Conservation (phyloP, 2,888 invertebrate genomes). For the Dasypolia templi region DNA sequence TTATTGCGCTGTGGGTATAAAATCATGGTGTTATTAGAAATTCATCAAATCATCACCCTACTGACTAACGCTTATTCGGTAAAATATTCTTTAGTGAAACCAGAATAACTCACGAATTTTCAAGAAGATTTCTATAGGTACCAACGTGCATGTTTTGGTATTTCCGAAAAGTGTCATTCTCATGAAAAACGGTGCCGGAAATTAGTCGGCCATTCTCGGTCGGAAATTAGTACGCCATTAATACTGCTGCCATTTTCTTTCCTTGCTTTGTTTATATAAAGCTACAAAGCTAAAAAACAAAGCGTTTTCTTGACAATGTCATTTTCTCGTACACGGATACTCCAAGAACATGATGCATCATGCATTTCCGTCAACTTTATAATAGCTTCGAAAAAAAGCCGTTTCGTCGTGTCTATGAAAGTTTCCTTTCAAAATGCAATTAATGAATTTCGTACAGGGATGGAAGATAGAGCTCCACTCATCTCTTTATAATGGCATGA, state of each 20-base stretch:
- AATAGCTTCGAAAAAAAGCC: neutral
- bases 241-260: conserved; percentile 8
- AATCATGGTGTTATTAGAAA: neutral
- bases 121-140: neutral
- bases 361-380: conserved; percentile 7
- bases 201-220: neutral
- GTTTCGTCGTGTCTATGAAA: neutral
- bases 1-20: no score
- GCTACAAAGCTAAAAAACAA: conserved; percentile 26
- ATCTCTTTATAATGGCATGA: neutral
- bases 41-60: no score
- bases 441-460: neutral
- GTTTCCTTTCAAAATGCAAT: neutral
- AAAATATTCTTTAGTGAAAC: neutral
- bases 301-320: conserved; percentile 15
- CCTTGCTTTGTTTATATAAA: conserved; percentile 43
- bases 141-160: neutral
- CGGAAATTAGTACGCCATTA: conserved; percentile 11
- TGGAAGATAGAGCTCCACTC: neutral
- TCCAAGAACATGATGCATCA: neutral
- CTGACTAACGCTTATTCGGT: neutral
- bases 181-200: conserved; percentile 11
- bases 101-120: neutral
- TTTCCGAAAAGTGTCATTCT: neutral
- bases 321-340: conserved; percentile 10